phyloP scores from a whole-genome alignment of 2,113 vertebrate species.

The Ovibos moschatus region DNA sequence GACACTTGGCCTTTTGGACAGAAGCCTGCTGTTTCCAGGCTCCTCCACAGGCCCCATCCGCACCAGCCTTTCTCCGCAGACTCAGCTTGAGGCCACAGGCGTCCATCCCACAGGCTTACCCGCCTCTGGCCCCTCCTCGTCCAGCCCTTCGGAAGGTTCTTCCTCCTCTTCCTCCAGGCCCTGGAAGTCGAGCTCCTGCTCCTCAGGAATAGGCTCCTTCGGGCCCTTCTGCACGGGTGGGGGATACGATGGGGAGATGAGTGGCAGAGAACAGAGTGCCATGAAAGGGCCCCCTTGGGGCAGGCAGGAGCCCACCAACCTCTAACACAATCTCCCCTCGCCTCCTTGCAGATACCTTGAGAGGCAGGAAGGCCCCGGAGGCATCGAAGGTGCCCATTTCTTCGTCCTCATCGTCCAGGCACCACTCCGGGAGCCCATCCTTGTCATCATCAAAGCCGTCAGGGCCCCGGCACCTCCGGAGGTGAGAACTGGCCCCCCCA shows the following conservation, averaged over 20 bases:
- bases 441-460: slow-evolving; percentile 90
- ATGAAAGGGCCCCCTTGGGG: neutral
- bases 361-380: slow-evolving; percentile 90
- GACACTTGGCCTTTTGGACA: neutral
- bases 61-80: neutral
- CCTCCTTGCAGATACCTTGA: slow-evolving; percentile 82
- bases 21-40: neutral
- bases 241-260: rapidly evolving
- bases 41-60: no score
- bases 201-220: slow-evolving; percentile 88
- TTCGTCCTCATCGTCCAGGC: slow-evolving; percentile 91
- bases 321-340: neutral
- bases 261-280: neutral
- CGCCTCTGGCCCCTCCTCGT: slow-evolving; percentile 19
- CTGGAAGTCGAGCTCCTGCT: slow-evolving; percentile 90
- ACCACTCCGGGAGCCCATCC: slow-evolving; percentile 93
- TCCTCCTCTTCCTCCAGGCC: slow-evolving; percentile 90
- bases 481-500: slow-evolving; percentile 60
- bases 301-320: neutral
- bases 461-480: slow-evolving; percentile 77
- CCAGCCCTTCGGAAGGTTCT: slow-evolving; percentile 57
- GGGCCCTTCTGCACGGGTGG: slow-evolving; percentile 83
- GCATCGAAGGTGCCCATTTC: slow-evolving; percentile 96
- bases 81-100: neutral
- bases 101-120: neutral